Base-by-base conservation (phyloP, 1,140 invertebrate genomes). In the Lucilia sericata region DNA sequence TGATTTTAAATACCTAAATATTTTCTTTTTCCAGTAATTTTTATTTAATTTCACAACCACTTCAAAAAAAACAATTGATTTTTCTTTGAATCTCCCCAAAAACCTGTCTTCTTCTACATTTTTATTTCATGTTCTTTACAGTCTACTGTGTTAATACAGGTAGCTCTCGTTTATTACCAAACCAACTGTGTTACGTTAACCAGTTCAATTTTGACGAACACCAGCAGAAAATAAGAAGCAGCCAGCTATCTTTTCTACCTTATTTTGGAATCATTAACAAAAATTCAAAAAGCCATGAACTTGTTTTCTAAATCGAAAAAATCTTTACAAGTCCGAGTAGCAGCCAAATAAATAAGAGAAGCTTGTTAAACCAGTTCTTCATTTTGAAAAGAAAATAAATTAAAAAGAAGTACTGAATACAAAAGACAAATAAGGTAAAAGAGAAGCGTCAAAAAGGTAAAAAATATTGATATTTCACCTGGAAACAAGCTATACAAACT, bases 231-330 rank as follows among this genome's bases (percentile, higher is more conserved):
- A 60, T 17, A 17, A n/a, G n/a, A 60, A 60, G 51, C 14, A 60
- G 55, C 51, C 12, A 60, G 51, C 17, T 3, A 55, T 55, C 51
- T 55, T 70, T 70, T 70, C 19, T 70, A 55, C 51, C 51, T 70
- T 70, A 21, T 70, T 70, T 70, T 70, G 19, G 7, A 25, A 70
- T 10, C 42, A 80, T 49, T 80, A 42, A 42, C 42, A 76, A 76
- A 30, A 25, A 80, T 80, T 47, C 76, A 80, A 80, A 80, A 49
- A 80, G 76, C 76, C 76, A 80, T 80, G 76, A 80, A 80, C 76
- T 80, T 80, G 76, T 80, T 80, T 80, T 55, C 51, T 80, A 30
- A 21, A 70, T 10, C 19, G n/a, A n/a, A 70, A 21, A 25, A 70
- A 70, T 70, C 9, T 70, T 70, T 70, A 70, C 65, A 70, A 30